Base-by-base conservation (phyloP, 2,888 invertebrate species). In the Tenthredo livida region DNA sequence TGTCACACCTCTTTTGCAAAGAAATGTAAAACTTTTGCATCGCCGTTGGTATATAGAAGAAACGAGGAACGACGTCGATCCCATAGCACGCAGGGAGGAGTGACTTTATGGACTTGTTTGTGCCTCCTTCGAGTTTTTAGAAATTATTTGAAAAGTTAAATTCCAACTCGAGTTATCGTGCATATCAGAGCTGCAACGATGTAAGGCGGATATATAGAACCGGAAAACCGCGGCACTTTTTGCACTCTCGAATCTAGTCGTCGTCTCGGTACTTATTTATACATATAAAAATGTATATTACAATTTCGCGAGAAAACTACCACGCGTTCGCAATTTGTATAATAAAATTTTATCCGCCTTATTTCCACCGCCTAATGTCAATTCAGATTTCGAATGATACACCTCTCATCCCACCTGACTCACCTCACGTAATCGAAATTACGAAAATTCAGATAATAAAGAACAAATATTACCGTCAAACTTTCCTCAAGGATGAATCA, bases 81-180 rank as follows among this genome's bases (percentile, higher is more conserved):
- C 65, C 54, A 67, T 3, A 25, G 17, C n/a, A 6, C n/a, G n/a
- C 77, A 50, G 82, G 72, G 84, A 86, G 88, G 37, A 82, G 82
- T 80, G 87, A 90, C 91, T 91, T 91, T 91, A 91, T 91, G 90
- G 90, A 88, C 90, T 91, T 91, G 91, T 91, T 91, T 91, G 91
- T 91, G 89, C 89, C 88, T 88, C 82, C 86, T 86, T 84, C 77
- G 85, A 86, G 86, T 88, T 90, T 90, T 90, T 87, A 89, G 85
- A 88, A 90, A 90, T 90, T 90, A 90, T 90, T 88, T 86, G 90
- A 88, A 89, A 90, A 90, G 89, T 90, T 90, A 86, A 87, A 87
- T 88, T 85, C 87, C 78, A 84, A 86, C 86, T 88, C 61, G 61
- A 80, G 80, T 80, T 80, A 80, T 80, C 61, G 37, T 25, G 61